phyloP scores from a whole-genome alignment of 2,888 invertebrate genomes.

The Spilarctia lutea region DNA sequence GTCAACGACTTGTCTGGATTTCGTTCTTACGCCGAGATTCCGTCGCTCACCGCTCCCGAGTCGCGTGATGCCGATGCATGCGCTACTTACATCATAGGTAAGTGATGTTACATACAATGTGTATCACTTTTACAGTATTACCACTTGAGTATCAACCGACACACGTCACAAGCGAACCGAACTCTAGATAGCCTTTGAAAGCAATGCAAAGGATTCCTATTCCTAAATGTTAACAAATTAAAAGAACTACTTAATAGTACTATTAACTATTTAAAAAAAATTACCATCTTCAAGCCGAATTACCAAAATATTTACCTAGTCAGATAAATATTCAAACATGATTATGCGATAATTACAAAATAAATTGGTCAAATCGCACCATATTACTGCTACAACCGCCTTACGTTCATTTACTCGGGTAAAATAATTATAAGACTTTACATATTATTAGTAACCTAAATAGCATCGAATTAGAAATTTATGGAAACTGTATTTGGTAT shows the following conservation, averaged over 20 bases:
- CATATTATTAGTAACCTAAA: neutral
- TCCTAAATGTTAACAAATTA: neutral
- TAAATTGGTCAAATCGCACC: neutral
- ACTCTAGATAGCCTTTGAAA: neutral
- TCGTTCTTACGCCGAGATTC: constrained; percentile 79
- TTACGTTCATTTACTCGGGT: neutral
- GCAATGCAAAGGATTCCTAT: neutral
- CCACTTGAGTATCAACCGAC: neutral
- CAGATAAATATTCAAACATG: neutral
- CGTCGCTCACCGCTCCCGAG: constrained; percentile 53
- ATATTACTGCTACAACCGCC: neutral
- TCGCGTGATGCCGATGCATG: constrained; percentile 47
- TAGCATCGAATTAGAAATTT: neutral
- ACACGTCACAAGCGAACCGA: neutral
- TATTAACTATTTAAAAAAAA: constrained; percentile 9
- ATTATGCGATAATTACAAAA: neutral
- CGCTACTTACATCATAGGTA: constrained; percentile 48
- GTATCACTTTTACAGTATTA: constrained; percentile 16
- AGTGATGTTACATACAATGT: constrained; percentile 30
- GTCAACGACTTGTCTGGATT: constrained; percentile 84
- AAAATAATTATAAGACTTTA: neutral
- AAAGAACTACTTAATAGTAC: constrained; percentile 7
- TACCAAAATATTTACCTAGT: neutral
- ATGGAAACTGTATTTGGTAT: neutral
- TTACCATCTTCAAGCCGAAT: neutral